These are phyloP conservation scores for Arrhamphus sclerolepis DNA, from an alignment of 2,797 vertebrate genomes.

Conservation along the genomic window DNA sequence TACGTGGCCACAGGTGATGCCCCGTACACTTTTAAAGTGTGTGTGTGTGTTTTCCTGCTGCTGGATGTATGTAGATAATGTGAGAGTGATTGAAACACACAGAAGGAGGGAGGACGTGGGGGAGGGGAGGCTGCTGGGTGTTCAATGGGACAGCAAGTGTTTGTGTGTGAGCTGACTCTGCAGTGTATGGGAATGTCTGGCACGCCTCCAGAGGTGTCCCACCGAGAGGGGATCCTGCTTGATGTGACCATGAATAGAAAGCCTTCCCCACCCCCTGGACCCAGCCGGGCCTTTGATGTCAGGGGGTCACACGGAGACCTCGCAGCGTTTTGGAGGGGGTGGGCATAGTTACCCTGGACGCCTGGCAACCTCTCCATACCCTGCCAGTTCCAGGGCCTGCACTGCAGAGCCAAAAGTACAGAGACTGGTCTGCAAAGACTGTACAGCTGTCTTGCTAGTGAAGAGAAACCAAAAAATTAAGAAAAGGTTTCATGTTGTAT, in stretches of 20 bases:
- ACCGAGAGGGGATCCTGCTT: constrained; percentile 71
- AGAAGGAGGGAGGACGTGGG: too few species aligned
- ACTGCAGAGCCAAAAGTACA: constrained; percentile 16
- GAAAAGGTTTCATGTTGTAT: too few species aligned
- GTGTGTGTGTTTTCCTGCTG: constrained; percentile 14
- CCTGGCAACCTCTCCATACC: constrained; percentile 66
- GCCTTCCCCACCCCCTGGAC: constrained; percentile 58
- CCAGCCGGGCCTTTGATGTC: constrained; percentile 74
- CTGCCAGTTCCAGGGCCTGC: constrained; percentile 27
- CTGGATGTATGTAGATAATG: constrained; percentile 30
- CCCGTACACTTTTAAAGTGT: constrained; percentile 2
- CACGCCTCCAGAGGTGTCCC: constrained; percentile 68
- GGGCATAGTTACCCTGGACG: constrained; percentile 61
- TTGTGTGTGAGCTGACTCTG: constrained; percentile 44
- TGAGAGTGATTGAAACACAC: constrained; percentile 37
- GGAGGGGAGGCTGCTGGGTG: constrained; percentile 12
- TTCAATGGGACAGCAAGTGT: constrained; percentile 35
- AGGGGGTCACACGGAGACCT: constrained; percentile 62
- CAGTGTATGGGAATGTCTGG: constrained; percentile 64
- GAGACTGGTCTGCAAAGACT: background rate
- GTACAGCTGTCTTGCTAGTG: background rate
- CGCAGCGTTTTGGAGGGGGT: constrained; percentile 35
- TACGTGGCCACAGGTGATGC: constrained; percentile 52
- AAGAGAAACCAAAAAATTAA: background rate
- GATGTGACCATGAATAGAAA: constrained; percentile 72